Conservation (phyloP, 2,113 vertebrate species). For the Alaudala cheleensis region DNA sequence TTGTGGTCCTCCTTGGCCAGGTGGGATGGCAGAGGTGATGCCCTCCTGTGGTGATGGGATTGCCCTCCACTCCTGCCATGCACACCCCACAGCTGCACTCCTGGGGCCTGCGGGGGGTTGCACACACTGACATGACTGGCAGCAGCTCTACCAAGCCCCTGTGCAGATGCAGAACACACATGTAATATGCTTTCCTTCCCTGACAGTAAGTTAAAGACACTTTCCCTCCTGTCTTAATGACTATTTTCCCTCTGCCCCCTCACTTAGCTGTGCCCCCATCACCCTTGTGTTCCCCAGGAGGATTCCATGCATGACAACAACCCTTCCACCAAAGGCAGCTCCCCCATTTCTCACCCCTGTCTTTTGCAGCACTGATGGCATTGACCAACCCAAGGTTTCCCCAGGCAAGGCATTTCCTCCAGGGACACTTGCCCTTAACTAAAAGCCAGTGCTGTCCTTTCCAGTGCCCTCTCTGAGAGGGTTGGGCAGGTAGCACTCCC, state of each 20-base stretch:
- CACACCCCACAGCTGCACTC: not conserved
- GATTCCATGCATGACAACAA: not conserved
- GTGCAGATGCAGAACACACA: not conserved
- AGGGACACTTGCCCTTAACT: accelerated
- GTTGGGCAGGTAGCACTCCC: not conserved
- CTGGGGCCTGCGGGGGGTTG: not conserved
- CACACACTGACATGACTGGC: not conserved
- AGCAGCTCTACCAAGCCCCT: not conserved
- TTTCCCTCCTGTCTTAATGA: not conserved
- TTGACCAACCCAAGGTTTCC: not conserved
- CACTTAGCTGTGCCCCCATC: not conserved
- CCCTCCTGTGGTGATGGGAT: not conserved
- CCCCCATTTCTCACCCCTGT: accelerated
- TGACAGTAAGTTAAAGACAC: not conserved
- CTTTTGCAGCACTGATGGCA: not conserved
- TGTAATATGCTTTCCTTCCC: not conserved
- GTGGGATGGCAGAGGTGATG: not conserved
- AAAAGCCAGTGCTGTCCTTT: not conserved
- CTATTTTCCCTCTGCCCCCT: not conserved
- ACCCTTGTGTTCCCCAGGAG: not conserved
- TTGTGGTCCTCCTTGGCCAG: not conserved
- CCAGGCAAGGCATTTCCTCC: not conserved
- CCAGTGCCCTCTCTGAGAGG: not conserved
- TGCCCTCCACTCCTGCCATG: not conserved
- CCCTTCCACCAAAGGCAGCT: not conserved